Evolutionary conservation across 2,113 vertebrate genomes (phyloP).

Genomic region (Capreolus pygargus): DNA sequence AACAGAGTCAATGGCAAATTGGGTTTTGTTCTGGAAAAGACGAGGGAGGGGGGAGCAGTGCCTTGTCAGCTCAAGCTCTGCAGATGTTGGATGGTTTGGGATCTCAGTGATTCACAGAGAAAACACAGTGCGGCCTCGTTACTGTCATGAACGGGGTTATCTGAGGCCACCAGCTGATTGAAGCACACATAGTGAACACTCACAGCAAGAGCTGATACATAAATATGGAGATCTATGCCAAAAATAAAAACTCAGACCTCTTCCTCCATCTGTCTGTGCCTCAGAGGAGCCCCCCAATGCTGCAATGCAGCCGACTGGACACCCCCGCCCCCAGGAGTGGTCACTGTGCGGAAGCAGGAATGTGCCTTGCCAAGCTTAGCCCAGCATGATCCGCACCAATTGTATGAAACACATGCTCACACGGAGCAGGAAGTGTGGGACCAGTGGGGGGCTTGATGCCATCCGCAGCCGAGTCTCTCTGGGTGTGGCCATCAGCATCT

Average conservation of each 20-base stretch:
- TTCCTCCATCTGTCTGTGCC: neutral
- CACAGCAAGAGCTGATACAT: neutral
- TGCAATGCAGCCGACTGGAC: rapidly evolving
- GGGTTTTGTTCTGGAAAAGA: conserved; percentile 37
- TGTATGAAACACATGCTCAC: rapidly evolving
- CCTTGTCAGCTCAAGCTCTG: neutral
- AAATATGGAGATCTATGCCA: neutral
- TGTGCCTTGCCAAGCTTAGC: rapidly evolving
- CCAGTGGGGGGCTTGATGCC: rapidly evolving
- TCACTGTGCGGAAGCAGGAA: neutral
- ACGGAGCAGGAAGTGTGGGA: rapidly evolving
- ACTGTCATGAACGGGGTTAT: neutral
- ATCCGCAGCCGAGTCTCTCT: rapidly evolving
- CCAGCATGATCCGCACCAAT: neutral
- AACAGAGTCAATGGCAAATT: neutral
- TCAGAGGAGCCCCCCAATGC: neutral
- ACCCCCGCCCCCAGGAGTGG: neutral
- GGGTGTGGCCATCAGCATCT: neutral
- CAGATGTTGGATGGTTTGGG: conserved; percentile 54
- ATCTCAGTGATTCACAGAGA: conserved; percentile 46
- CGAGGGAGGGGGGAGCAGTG: neutral
- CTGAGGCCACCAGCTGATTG: conserved; percentile 22
- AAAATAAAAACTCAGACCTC: neutral
- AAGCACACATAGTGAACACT: neutral
- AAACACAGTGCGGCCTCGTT: conserved; percentile 23